Conservation (phyloP, 2,797 vertebrate genomes). For the Gallinago stenura region DNA sequence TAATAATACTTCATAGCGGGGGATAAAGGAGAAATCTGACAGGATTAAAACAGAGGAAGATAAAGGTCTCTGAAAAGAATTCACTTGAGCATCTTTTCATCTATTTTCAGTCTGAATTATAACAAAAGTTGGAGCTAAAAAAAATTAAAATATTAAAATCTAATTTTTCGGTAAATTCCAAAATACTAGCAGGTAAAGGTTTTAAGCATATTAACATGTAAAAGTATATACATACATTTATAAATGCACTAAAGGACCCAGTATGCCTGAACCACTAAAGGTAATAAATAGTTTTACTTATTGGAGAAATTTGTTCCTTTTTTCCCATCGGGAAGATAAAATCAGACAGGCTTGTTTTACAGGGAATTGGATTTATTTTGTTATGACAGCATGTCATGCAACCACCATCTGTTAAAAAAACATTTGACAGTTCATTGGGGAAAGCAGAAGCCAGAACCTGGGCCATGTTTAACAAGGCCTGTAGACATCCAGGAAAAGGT, state of each 20-base stretch:
- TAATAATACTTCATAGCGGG: neutral
- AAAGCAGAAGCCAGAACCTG: conserved; percentile 9
- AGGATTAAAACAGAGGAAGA: neutral
- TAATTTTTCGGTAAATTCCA: neutral
- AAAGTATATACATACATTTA: neutral
- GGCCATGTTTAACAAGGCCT: neutral
- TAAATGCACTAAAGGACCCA: neutral
- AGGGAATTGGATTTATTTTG: conserved; percentile 32
- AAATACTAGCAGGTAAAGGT: neutral
- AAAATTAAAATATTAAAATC: neutral
- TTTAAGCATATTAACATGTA: neutral
- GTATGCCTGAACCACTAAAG: neutral
- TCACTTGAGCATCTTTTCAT: neutral
- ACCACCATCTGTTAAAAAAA: conserved; percentile 22
- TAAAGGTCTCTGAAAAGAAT: neutral
- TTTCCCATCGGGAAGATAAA: neutral
- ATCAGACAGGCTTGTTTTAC: neutral
- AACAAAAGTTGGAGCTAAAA: neutral
- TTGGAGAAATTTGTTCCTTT: neutral
- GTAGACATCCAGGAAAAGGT: neutral
- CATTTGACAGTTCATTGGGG: neutral
- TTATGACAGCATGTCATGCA: conserved; percentile 1
- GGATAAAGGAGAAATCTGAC: neutral
- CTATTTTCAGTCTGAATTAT: neutral
- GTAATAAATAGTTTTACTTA: neutral